Evolutionary conservation across 1,140 invertebrate genomes (phyloP), one percentile per base, ranked within the genome.

Genomic region (Drosophila asahinai): DNA sequence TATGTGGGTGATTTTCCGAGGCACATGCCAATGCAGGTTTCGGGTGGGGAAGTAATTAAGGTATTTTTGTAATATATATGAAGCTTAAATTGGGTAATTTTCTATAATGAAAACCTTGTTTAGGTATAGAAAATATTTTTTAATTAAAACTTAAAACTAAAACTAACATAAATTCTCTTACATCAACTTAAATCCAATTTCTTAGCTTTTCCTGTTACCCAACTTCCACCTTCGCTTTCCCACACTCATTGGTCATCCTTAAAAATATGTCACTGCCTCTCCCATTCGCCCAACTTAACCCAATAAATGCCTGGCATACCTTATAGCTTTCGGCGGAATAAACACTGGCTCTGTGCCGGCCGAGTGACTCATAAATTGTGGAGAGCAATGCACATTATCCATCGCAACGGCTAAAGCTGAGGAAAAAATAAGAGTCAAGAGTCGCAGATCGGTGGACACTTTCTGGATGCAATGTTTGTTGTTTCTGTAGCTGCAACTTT

Each of bases 291-390:
- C 43, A 73, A 70, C 70, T 90, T 89, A 84, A 89, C 86, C 74
- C 81, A 89, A 90, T 89, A 84, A 89, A 90, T 89, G 77, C 74
- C 61, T 84, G 54, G 64, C 78, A 89, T 89, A 75, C 74, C 45
- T 74, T 54, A 90, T 84, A 70, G 70, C 42, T 67, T 54, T 61
- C 2, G 58, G 51, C 8, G 33, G 12, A 67, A 52, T 38, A 19
- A 67, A 52, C n/a, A 58, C 57, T 70, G 22, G 45, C 78, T 54
- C 33, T 55, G 19, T 6, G 54, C 36, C 33, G 54, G 67, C 38
- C 64, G 52, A 74, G 73, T 87, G 83, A 87, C 77, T 89, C 86
- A 89, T 89, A 89, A 89, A 89, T 89, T 89, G 73, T 90, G 81
- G 61, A 78, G 61, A 81, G 81, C 81, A 81, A 89, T 78, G 73